These are phyloP conservation scores for Eonycteris spelaea DNA, from an alignment of 2,113 vertebrate species.

Conservation along the genomic window DNA sequence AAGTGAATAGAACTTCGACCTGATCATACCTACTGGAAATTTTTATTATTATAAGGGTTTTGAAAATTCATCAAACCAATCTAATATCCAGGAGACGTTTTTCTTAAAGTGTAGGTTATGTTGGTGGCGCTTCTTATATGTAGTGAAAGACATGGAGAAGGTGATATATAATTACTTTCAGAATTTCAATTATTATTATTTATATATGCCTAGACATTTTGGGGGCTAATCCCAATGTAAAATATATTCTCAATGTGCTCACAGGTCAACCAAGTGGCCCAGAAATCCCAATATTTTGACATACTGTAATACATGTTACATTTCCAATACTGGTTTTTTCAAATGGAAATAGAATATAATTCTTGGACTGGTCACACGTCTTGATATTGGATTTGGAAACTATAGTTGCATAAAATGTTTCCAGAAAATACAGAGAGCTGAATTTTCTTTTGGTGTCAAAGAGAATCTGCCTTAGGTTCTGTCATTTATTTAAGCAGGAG, in stretches of 20 bases:
- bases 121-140: background rate
- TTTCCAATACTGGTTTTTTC: background rate
- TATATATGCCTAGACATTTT: background rate
- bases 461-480: background rate
- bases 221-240: background rate
- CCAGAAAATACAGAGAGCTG: background rate
- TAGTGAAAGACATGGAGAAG: background rate
- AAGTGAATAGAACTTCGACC: background rate
- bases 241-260: background rate
- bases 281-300: constrained; percentile 32
- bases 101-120: background rate
- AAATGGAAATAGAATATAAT: constrained; percentile 40
- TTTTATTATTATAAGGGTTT: constrained; percentile 17
- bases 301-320: background rate
- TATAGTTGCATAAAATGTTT: background rate
- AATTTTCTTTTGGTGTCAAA: background rate
- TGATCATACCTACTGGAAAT: background rate
- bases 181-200: constrained; percentile 25
- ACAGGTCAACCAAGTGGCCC: background rate
- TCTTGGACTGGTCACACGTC: background rate
- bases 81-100: background rate
- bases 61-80: background rate
- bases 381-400: background rate
- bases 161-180: background rate
- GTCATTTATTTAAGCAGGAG: background rate